phyloP scores from a whole-genome alignment of 2,888 invertebrate species.

The Strigamia maritima region DNA sequence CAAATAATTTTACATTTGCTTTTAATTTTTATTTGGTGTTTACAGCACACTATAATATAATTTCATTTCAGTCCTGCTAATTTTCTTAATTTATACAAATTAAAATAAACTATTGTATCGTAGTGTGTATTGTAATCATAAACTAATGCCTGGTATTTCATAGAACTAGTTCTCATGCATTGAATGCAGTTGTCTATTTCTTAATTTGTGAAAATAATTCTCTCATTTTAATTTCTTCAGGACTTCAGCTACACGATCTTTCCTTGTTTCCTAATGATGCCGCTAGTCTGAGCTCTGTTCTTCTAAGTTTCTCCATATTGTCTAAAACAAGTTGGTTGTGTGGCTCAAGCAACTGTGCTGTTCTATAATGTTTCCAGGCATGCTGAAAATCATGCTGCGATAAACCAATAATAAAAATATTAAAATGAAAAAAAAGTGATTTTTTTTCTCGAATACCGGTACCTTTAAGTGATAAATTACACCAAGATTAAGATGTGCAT shows the following conservation, averaged over 20 bases:
- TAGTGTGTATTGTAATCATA: neutral
- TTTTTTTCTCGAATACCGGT: no score
- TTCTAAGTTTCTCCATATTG: constrained; percentile 44
- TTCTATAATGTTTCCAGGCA: constrained; percentile 44
- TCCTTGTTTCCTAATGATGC: constrained; percentile 16
- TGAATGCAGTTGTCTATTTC: neutral
- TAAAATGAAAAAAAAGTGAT: neutral
- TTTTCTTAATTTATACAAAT: no score
- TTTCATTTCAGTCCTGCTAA: no score
- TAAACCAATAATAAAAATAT: neutral
- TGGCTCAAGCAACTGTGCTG: constrained; percentile 43
- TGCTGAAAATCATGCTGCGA: constrained; percentile 38
- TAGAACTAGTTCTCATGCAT: neutral
- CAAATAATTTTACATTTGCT: no score
- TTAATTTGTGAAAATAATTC: neutral
- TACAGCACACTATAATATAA: no score
- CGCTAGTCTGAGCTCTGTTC: constrained; percentile 32
- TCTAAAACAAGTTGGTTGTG: constrained; percentile 43
- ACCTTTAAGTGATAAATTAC: constrained; percentile 45
- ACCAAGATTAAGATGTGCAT: constrained; percentile 44
- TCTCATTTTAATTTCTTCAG: neutral
- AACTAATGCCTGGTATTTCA: neutral
- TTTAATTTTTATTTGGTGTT: no score
- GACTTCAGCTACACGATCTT: constrained; percentile 26
- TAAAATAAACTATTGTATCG: no score